phyloP scores from a whole-genome alignment of 2,113 vertebrate genomes.

The Sinocyclocheilus maitianheensis region DNA sequence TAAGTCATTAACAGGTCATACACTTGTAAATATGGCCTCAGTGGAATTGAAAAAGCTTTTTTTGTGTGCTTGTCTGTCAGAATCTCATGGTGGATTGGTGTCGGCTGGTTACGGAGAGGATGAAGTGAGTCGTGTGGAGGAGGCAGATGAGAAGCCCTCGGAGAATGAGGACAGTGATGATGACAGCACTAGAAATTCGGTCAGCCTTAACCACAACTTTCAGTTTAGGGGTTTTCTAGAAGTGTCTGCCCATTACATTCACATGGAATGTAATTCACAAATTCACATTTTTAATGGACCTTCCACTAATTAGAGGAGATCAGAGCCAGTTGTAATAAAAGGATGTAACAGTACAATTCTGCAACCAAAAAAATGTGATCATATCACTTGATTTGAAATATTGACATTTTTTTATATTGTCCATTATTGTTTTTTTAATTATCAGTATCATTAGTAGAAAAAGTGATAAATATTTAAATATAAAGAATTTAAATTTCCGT shows the following conservation, averaged over 20 bases:
- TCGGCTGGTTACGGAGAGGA: conserved; percentile 86
- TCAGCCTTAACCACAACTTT: conserved; percentile 66
- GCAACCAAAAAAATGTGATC: not conserved
- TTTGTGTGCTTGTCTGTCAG: conserved; percentile 61
- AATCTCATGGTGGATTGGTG: conserved; percentile 81
- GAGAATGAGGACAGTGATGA: conserved; percentile 87
- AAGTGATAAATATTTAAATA: too few species aligned
- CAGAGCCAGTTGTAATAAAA: not conserved
- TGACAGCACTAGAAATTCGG: conserved; percentile 85
- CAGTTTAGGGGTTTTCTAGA: not conserved
- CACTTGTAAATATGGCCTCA: too few species aligned
- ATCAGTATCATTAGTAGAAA: too few species aligned
- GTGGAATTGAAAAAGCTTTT: not conserved
- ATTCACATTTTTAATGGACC: not conserved
- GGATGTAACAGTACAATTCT: not conserved
- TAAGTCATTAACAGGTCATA: too few species aligned
- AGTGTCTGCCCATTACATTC: not conserved
- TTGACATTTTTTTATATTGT: too few species aligned
- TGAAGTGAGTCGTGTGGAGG: conserved; percentile 80
- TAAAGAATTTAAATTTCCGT: too few species aligned
- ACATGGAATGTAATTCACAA: too few species aligned
- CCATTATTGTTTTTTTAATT: too few species aligned
- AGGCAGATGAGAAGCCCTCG: conserved; percentile 78
- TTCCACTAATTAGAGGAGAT: too few species aligned
- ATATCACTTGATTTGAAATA: not conserved